Evolutionary conservation across 2,888 invertebrate species (phyloP).

Genomic region (Ichneumoninae sp.): DNA sequence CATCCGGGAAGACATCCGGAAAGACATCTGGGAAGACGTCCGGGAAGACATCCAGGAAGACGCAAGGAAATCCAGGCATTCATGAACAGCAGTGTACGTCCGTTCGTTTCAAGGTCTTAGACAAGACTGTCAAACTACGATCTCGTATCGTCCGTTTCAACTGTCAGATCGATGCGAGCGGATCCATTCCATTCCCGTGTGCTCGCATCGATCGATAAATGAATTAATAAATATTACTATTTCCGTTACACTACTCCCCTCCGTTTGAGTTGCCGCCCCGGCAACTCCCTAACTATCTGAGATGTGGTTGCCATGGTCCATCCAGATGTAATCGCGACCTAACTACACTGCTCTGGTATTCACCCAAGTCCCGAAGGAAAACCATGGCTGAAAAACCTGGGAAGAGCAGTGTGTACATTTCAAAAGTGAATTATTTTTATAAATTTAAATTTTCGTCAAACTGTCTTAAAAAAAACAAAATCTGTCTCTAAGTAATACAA

Average conservation of each 20-base stretch:
- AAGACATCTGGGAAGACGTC: too few relatives aligned
- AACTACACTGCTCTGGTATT: conserved; percentile 28
- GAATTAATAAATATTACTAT: too few relatives aligned
- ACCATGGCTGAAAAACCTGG: too few relatives aligned
- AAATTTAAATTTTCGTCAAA: not conserved
- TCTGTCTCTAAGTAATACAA: not conserved
- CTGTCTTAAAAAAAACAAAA: not conserved
- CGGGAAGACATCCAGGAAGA: too few relatives aligned
- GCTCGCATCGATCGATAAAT: not conserved
- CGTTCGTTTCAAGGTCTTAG: not conserved
- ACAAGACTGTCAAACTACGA: not conserved
- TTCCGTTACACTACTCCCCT: conserved; percentile 13
- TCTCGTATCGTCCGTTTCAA: not conserved
- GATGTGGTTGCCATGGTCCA: conserved; percentile 33
- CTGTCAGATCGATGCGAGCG: not conserved
- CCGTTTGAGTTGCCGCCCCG: not conserved
- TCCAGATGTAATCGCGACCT: conserved; percentile 24
- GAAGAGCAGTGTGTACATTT: conserved; percentile 8
- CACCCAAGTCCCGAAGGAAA: too few relatives aligned
- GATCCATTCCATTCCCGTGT: not conserved
- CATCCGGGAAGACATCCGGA: too few relatives aligned
- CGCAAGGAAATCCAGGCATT: too few relatives aligned
- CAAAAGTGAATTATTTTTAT: not conserved
- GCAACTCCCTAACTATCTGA: conserved; percentile 7
- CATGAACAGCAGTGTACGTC: too few relatives aligned